Evolutionary conservation across 2,888 invertebrate species (phyloP), one percentile per base, ranked within the genome.

Genomic region (Cheilosia impressa): DNA sequence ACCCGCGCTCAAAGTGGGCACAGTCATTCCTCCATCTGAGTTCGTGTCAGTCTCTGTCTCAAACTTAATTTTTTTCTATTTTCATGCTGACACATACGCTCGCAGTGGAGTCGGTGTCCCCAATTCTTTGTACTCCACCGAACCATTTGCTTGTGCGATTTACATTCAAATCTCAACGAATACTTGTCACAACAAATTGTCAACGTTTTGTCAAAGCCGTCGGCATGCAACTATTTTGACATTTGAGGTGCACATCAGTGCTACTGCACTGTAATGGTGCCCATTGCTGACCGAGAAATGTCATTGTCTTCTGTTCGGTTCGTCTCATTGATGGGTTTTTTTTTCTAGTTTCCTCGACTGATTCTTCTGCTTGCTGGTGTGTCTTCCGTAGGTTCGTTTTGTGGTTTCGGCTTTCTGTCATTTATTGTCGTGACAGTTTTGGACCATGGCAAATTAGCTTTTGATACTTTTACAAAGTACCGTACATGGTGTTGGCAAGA

Each of bases 401-500:
- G 22, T 52, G 52, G 41, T 38, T 58, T 34, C 62, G 55, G 60
- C 47, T 80, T 76, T 71, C 60, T 77, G 66, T 77, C 78, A 68
- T 68, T 66, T 63, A n/a, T 75, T 72, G 66, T 69, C 66, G 73
- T 78, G 79, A 73, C 79, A 84, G 73, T 75, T 81, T 81, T 75
- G 75, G 79, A 84, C 79, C 83, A 63, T 84, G 75, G 73, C 79
- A 84, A 84, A 84, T 84, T 79, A 84, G 63, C 79, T 79, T 84
- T 75, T 69, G 79, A 75, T 84, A 65, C 50, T 69, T 78, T 34
- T 77, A 38, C 55, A 19, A 24, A 66, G 80, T 52, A 24, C 73
- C 60, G 27, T n/a, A 17, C 31, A 47, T 38, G 34, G 43, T 66
- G 41, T 66, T 41, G 53, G 50, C 31, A 60, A 43, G 62, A 38